A percentile compares a stretch with the other conserved stretches of the same genome.
Conservation (phyloP, 2,113 vertebrate species). For the Sitta europaea region DNA sequence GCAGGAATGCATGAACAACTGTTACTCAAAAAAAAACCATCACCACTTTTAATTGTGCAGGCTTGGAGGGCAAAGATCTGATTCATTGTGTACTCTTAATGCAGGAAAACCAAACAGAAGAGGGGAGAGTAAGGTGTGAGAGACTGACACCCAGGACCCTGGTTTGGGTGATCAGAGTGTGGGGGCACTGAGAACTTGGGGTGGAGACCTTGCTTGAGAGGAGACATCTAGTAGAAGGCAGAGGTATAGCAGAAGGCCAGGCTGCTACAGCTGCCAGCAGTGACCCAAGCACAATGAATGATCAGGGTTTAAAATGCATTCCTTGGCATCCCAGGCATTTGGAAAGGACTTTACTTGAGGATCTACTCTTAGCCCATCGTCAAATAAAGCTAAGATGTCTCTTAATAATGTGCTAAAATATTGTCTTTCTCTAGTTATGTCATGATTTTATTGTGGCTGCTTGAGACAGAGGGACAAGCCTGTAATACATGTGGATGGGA, state of each 20-base stretch:
- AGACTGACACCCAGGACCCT: accelerated
- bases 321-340: not conserved
- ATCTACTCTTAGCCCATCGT: not conserved
- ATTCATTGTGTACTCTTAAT: not conserved
- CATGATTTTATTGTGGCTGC: not conserved
- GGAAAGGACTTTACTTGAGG: not conserved
- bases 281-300: not conserved
- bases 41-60: not conserved
- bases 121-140: not conserved
- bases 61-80: not conserved
- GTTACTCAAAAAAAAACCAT: not conserved
- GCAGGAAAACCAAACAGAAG: not conserved
- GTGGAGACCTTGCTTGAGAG: not conserved
- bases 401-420: not conserved
- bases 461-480: not conserved
- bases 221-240: not conserved
- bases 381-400: not conserved
- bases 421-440: not conserved
- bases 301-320: not conserved
- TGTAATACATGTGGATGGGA: not conserved
- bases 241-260: not conserved
- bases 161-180: not conserved
- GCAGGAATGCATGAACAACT: not conserved
- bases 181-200: not conserved
- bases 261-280: not conserved